Evolutionary conservation across 2,797 vertebrate genomes (phyloP), one percentile per base, ranked within the genome.

Genomic region (Cynopterus sphinx): DNA sequence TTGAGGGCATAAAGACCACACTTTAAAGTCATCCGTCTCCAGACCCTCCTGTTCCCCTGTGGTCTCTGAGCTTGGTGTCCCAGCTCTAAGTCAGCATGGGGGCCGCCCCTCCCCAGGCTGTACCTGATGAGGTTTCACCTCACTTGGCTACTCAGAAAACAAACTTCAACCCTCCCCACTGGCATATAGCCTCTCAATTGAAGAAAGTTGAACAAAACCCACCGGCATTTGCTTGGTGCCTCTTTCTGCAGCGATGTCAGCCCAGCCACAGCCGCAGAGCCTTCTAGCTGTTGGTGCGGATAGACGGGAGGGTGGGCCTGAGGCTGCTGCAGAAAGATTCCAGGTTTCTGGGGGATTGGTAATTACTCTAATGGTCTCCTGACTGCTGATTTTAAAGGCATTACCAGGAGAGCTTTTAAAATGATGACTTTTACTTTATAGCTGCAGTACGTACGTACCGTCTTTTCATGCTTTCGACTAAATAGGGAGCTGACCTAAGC

Each of bases 401-500:
- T 92, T 92, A 70, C 68, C 92, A 70, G 51, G 85, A 92, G 77
- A 71, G 81, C 96, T 91, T 96, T 96, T 84, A 88, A n/a, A 85
- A 83, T 4, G 90, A 94, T 75, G 96, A 63, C 90, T 92, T 96
- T 68, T 13, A 16, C 39, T 65, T 63, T 24, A 11, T 8, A 13
- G 81, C 81, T 59, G 22, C 21, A 12, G 5, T 24, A 11, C 0
- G 3, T 21, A 11, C 0, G 2, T 53, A 21, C 41, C 55, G 28
- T n/a, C 33, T 77, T 63, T 61, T 61, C 67, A 4, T 33, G 81
- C 73, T 73, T 46, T 53, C 17, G 8, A 9, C 53, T 22, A 46
- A 70, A 26, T 46, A 26, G 53, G 15, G 6, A 39, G 77, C 81
- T 78, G 74, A 70, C 43, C 87, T 16, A 15, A 13, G 94, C 26